Evolutionary conservation across 2,797 vertebrate species (phyloP), one percentile per base, ranked within the genome.

Genomic region (Chrosomus eos): DNA sequence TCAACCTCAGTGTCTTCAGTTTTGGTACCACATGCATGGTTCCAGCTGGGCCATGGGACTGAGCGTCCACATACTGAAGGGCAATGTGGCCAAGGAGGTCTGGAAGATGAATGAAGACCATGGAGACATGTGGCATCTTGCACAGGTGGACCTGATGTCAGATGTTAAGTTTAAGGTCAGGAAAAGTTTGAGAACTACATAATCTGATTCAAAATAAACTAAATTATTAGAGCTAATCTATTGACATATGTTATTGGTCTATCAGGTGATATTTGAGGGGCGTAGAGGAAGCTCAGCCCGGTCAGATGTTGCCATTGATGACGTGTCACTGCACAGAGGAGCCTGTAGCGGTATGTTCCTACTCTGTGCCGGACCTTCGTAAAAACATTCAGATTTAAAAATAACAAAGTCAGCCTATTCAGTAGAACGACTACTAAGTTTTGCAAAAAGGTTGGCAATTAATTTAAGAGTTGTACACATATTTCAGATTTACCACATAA

Each of bases 231-330:
- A 64, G 16, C 23, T 45, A 45, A 72, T 40, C 3, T 16, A 40
- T 18, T 33, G 19, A 23, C 48, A 74, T 71, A 55, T 64, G 18
- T n/a, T 48, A 2, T 40, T 79, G 5, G 2, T 36, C 14, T 55
- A 28, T 79, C 36, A 89, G 88, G 84, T 89, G 36, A 66, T 89
- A 48, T 88, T 89, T 85, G 88, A 89, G 36, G 88, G 88, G 7
- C 87, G 72, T 62, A 87, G 75, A 88, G 88, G 88, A 64, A 77
- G 84, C 26, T 85, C 75, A 38, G 55, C 80, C 13, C 1, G 1
- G 23, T 96, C 96, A 5, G 93, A 96, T 70, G 43, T 96, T 43
- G 95, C 96, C 1, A 71, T 97, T 87, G 96, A 97, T 90, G 96
- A 97, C 60, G 43, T 96, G 10, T 92, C 88, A 23, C 45, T 96